These are phyloP conservation scores for Cremastobaeus sp. DNA, from an alignment of 2,888 invertebrate genomes.

Conservation along the genomic window DNA sequence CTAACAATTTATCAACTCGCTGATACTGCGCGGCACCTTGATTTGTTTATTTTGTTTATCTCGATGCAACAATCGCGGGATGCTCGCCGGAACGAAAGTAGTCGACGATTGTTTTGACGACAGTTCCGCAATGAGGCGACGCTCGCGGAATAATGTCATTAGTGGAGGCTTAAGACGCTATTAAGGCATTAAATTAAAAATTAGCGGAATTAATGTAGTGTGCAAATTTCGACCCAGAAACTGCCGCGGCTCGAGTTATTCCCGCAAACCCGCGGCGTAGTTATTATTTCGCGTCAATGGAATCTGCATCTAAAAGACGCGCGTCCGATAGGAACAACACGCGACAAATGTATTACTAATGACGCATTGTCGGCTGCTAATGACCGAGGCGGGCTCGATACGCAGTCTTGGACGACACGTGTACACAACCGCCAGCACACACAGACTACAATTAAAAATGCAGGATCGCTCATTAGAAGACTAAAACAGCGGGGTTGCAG, in stretches of 20 bases:
- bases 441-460: conserved; percentile 43
- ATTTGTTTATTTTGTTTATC: conserved; percentile 12
- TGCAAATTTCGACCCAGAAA: conserved; percentile 32
- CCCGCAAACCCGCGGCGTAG: neutral
- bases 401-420: neutral
- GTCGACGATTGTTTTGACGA: neutral
- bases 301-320: conserved; percentile 8
- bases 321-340: conserved; percentile 26
- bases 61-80: too few relatives aligned
- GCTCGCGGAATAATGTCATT: neutral
- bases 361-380: conserved; percentile 44
- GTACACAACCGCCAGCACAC: conserved; percentile 5
- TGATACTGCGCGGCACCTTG: conserved; percentile 16
- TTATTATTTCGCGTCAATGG: conserved; percentile 3
- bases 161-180: neutral
- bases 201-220: conserved; percentile 12
- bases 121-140: neutral
- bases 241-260: conserved; percentile 8
- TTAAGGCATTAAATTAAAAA: conserved; percentile 22
- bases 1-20: conserved; percentile 26
- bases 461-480: conserved; percentile 55
- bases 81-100: too few relatives aligned
- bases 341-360: conserved; percentile 43
- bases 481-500: too few relatives aligned
- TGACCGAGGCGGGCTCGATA: conserved; percentile 21